Evolutionary conservation across 2,797 vertebrate genomes (phyloP).

Genomic region (Chaetodon trifasciatus): DNA sequence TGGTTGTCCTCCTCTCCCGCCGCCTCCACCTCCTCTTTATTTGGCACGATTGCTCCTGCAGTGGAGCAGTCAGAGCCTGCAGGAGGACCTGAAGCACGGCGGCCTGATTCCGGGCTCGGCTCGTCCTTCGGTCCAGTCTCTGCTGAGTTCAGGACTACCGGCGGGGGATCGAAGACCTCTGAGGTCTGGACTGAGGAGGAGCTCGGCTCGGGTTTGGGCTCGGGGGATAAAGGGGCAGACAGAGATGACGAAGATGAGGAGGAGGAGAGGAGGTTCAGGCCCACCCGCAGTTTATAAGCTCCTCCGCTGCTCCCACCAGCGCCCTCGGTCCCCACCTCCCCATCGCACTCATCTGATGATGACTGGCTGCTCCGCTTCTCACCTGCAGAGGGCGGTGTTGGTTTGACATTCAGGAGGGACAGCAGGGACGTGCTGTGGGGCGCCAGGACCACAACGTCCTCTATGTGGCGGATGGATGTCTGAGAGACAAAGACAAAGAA

Average conservation of each 20-base stretch:
- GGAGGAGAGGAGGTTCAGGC: neutral
- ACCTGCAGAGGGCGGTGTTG: slow-evolving; percentile 36
- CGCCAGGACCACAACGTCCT: neutral
- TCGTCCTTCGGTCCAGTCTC: neutral
- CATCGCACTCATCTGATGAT: slow-evolving; percentile 2
- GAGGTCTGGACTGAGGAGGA: neutral
- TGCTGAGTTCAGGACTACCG: neutral
- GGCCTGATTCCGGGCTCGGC: neutral
- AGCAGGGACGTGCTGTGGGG: rapidly evolving
- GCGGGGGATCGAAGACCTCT: neutral
- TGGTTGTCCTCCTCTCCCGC: neutral
- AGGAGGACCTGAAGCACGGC: neutral
- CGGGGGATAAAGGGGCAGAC: neutral
- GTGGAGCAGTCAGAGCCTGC: neutral
- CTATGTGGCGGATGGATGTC: slow-evolving; percentile 42
- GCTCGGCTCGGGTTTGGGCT: neutral
- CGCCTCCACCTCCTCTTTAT: neutral
- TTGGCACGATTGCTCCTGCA: neutral
- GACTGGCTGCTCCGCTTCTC: neutral
- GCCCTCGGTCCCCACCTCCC: slow-evolving; percentile 1
- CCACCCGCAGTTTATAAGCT: slow-evolving; percentile 14
- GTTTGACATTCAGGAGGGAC: neutral
- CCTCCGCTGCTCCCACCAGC: neutral
- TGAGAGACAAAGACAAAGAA: slow-evolving; percentile 18
- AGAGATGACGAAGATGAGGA: slow-evolving; percentile 12